A percentile compares a stretch with the other conserved stretches of the same genome.
Conservation (phyloP, 2,888 invertebrate genomes). For the Thereva nobilitata region DNA sequence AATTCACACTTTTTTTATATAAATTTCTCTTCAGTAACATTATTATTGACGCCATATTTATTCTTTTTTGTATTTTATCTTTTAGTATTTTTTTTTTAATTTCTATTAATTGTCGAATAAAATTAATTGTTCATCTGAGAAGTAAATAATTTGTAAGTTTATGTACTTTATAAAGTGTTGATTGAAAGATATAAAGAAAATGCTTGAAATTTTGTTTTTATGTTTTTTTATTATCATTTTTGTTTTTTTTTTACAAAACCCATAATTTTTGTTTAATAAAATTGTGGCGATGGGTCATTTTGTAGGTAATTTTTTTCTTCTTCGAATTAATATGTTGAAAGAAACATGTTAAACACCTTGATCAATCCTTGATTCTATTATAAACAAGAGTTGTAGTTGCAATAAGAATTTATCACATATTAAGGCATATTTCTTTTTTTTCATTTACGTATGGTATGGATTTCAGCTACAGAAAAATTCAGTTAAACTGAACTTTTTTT, state of each 20-base stretch:
- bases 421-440: too few relatives aligned
- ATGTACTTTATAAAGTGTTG: constrained; percentile 32
- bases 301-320: too few relatives aligned
- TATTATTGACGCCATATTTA: constrained; percentile 21
- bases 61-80: constrained; percentile 26
- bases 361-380: too few relatives aligned
- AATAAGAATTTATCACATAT: too few relatives aligned
- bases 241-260: background rate
- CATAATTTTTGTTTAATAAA: constrained; percentile 1
- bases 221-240: constrained; percentile 5
- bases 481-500: too few relatives aligned
- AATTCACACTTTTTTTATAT: constrained; percentile 15
- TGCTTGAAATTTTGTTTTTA: constrained; percentile 23
- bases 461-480: too few relatives aligned
- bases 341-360: too few relatives aligned
- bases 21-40: too few relatives aligned
- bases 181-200: constrained; percentile 29
- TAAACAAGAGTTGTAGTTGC: too few relatives aligned
- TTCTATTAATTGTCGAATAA: constrained; percentile 26
- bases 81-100: constrained; percentile 19
- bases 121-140: background rate
- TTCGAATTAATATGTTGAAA: too few relatives aligned
- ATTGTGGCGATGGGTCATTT: too few relatives aligned
- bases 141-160: background rate
- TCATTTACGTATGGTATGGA: too few relatives aligned